Evolutionary conservation across 1,140 invertebrate genomes (phyloP).

Genomic region (Apolygus lucorum): DNA sequence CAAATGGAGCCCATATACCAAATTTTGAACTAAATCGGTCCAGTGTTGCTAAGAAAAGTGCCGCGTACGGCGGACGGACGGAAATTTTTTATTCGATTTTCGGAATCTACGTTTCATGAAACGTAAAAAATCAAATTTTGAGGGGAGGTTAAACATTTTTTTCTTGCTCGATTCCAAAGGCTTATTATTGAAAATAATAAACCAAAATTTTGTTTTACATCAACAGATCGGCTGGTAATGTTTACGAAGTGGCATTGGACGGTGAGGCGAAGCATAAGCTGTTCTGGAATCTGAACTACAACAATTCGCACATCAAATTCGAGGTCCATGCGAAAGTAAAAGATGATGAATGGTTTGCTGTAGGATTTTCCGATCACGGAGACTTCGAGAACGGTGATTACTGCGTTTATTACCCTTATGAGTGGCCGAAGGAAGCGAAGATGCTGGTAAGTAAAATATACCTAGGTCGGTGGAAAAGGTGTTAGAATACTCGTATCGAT

Average conservation of each 20-base stretch:
- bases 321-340: constrained; percentile 22
- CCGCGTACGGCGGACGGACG: too few species aligned
- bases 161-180: too few species aligned
- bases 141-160: too few species aligned
- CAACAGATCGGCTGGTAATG: too few species aligned
- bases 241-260: constrained; percentile 33
- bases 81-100: too few species aligned
- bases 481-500: neutral
- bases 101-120: too few species aligned
- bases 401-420: constrained; percentile 75
- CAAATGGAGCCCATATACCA: too few species aligned
- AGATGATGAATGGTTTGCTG: constrained; percentile 58
- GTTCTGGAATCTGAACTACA: constrained; percentile 33
- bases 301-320: constrained; percentile 16
- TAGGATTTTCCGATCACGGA: constrained; percentile 90
- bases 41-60: too few species aligned
- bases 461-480: neutral
- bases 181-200: too few species aligned
- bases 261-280: constrained; percentile 28
- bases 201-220: too few species aligned
- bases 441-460: constrained; percentile 15
- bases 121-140: too few species aligned
- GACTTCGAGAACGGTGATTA: constrained; percentile 67
- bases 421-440: constrained; percentile 25
- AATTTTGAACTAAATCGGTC: too few species aligned